A percentile compares a stretch with the other conserved stretches of the same genome.
These are phyloP conservation scores for Lycorma delicatula DNA, from an alignment of 1,140 invertebrate genomes.

Conservation along the genomic window DNA sequence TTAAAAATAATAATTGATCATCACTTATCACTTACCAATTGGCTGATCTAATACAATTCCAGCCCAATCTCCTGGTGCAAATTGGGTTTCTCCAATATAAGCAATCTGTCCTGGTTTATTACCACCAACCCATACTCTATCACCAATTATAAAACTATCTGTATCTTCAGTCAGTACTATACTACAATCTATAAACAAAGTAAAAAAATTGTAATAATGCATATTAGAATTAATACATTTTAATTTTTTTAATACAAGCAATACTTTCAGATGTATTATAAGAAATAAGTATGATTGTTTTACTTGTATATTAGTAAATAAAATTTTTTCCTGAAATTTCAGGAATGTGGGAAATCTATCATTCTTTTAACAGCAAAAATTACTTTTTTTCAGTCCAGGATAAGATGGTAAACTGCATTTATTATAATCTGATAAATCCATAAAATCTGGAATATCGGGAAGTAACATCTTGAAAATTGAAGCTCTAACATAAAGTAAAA, in stretches of 20 bases:
- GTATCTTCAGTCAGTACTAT: conserved; percentile 79
- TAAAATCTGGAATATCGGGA: too few relatives aligned
- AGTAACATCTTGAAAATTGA: too few relatives aligned
- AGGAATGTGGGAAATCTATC: too few relatives aligned
- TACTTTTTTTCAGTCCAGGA: too few relatives aligned
- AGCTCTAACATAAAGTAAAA: too few relatives aligned
- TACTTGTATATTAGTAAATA: background rate
- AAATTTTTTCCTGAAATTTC: too few relatives aligned
- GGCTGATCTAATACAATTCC: conserved; percentile 91
- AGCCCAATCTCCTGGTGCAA: conserved; percentile 93
- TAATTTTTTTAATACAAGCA: too few relatives aligned
- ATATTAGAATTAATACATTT: background rate
- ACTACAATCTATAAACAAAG: conserved; percentile 59
- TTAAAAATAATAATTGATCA: too few relatives aligned
- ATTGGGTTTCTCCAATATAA: conserved; percentile 96
- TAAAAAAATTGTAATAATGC: background rate
- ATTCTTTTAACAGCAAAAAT: too few relatives aligned
- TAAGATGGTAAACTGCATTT: too few relatives aligned
- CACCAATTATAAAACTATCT: conserved; percentile 92
- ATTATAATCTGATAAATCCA: too few relatives aligned
- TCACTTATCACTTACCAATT: conserved; percentile 72
- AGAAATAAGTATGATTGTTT: background rate
- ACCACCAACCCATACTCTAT: conserved; percentile 90
- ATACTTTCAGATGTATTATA: background rate
- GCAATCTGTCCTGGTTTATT: conserved; percentile 91